A percentile compares a stretch with the other conserved stretches of the same genome.
Evolutionary conservation across 2,797 vertebrate genomes (phyloP).

Genomic region (Neosilurus hyrtlii): DNA sequence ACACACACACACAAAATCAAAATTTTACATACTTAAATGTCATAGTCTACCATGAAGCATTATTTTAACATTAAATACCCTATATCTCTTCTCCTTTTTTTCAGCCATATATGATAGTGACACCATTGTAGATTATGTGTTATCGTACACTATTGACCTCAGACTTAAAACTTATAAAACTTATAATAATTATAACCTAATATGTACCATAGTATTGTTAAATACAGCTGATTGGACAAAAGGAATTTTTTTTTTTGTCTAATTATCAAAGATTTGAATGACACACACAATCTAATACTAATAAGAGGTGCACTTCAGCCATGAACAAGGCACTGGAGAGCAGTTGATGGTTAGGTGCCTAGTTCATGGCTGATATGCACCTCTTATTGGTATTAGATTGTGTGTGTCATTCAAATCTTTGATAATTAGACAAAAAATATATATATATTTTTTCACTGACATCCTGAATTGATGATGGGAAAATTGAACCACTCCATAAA

Average conservation of each 20-base stretch:
- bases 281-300: background rate
- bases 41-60: background rate
- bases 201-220: background rate
- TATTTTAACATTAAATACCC: background rate
- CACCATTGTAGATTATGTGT: background rate
- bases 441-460: no score
- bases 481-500: no score
- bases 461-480: no score
- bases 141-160: background rate
- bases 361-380: no score
- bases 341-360: no score
- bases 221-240: background rate
- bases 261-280: background rate
- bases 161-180: background rate
- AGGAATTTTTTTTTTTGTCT: background rate
- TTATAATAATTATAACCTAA: background rate
- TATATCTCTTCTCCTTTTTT: background rate
- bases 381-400: background rate
- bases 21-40: background rate
- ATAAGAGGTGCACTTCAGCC: no score
- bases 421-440: background rate
- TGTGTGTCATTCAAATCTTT: background rate
- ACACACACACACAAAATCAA: slow-evolving; percentile 3
- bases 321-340: no score
- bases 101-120: background rate